Base-by-base conservation (phyloP, 37 sponge, comb jelly and placozoan genomes). In the Aphrocallistes beatrix region DNA sequence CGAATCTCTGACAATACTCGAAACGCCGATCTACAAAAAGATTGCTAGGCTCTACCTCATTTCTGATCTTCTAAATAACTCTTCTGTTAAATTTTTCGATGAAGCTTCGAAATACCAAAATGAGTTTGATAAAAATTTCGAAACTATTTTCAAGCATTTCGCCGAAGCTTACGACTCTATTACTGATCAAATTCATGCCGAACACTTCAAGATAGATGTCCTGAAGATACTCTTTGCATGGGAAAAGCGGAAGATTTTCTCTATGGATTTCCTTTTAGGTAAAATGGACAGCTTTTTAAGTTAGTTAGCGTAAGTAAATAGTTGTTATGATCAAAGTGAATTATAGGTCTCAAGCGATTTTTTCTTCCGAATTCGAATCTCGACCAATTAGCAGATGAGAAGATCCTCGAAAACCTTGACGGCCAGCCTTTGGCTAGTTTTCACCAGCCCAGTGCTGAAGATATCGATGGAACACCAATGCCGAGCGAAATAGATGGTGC, bases 51-150 rank as follows among this genome's bases (percentile, higher is more conserved):
- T 98, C 23, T 98, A 91, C 85, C 90, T 98, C 17, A 84, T 92
- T 21, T 92, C 87, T 82, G 99, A 98, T 86, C 92, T 98, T 16
- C 88, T 98, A 9, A 90, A 93, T 36, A 98, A 98, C 89, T 89
- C 91, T 48, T 83, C 86, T 37, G 82, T 96, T 34, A 39, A 84
- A 25, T n/a, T n/a, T n/a, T 84, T 90, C 17, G 85, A 87, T 28
- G 84, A 90, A 37, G 86, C 92, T 0, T 91, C 93, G 16, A 83
- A 51, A 37, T 93, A 88, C 81, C 89, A 91, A 39, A 94, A 85
- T 83, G 89, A 90, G 94, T 94, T 60, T 60, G 75, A 60, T 8
- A 60, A 60, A 28, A 19, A 13, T 19, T 60, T 60, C 8, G 75
- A 60, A 13, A 30, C 8, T 19, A 60, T 60, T 25, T 60, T 60